Evolutionary conservation across 2,113 vertebrate species (phyloP), one percentile per base, ranked within the genome.

Genomic region (Pelodiscus sinensis): DNA sequence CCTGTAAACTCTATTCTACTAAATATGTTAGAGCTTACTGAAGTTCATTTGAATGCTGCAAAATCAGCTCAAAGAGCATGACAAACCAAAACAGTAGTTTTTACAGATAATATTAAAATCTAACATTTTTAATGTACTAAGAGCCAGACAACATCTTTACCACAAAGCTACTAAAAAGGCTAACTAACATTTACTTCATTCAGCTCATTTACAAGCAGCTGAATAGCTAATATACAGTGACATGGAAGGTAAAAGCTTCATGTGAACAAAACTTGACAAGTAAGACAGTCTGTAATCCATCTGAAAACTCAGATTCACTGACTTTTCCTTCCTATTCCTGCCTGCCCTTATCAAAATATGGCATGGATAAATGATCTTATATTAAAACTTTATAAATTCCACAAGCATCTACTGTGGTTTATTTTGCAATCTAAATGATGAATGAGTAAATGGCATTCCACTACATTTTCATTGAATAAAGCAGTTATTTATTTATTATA

Each of bases 1-100:
- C 94, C 90, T 95, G 93, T 86, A 95, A 96, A 96, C n/a, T 94
- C 91, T 93, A 96, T 96, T 95, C 94, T 91, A 93, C 92, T 93
- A 95, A 90, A 88, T 94, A 90, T 90, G 62, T 55, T 85, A 93
- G 94, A 96, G 87, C 94, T 95, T 87, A 92, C 89, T 86, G 86
- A 96, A 94, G 95, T 94, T 96, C 87, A 90, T 93, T 92, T 31
- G 22, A 95, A 95, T 95, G 89, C 94, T 96, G 88, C 94, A 93
- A 96, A 89, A 80, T 71, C 94, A 94, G 90, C 84, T 94, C 91
- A 65, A 95, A 96, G 57, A 94, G 84, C 57, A 58, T 65, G 90
- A 96, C 75, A 93, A 94, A 96, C 95, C 90, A 19, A 58, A 96
- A 92, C 89, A 93, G 89, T 89, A 93, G 93, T 96, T 96, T 94